phyloP scores from a whole-genome alignment of 2,113 vertebrate species.

The Leptodactylus fuscus region DNA sequence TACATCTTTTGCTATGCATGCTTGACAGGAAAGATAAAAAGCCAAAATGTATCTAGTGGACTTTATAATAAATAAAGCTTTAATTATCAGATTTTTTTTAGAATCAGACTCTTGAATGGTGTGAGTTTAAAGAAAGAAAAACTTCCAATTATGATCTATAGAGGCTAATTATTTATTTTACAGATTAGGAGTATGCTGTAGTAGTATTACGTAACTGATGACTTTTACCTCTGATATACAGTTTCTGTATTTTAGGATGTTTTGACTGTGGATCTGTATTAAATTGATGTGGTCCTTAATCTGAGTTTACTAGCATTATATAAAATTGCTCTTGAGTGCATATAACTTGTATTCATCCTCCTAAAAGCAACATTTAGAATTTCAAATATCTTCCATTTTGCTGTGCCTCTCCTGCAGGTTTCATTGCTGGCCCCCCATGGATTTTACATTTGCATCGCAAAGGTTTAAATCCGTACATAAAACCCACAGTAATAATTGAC shows the following conservation, averaged over 20 bases:
- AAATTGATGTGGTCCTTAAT: not conserved
- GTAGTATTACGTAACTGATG: not conserved
- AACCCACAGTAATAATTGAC: no score
- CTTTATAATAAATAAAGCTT: not conserved
- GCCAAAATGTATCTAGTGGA: slow-evolving; percentile 3
- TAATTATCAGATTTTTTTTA: slow-evolving; percentile 12
- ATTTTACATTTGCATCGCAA: no score
- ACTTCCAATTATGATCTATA: not conserved
- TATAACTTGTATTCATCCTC: no score
- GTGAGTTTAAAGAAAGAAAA: not conserved
- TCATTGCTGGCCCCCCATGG: no score
- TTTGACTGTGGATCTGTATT: not conserved
- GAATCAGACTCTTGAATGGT: not conserved
- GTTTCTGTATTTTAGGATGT: no score
- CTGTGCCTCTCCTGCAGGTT: no score
- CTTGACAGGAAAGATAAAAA: slow-evolving; percentile 38
- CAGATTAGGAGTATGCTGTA: not conserved
- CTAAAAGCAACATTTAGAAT: no score
- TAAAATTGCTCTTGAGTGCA: not conserved
- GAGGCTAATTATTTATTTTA: not conserved
- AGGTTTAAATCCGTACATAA: no score
- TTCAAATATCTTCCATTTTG: no score
- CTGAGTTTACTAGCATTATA: not conserved
- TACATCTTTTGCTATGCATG: slow-evolving; percentile 45
- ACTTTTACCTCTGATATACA: not conserved